These are phyloP conservation scores for Drosophila bocki DNA, from an alignment of 1,140 invertebrate genomes.

Conservation along the genomic window DNA sequence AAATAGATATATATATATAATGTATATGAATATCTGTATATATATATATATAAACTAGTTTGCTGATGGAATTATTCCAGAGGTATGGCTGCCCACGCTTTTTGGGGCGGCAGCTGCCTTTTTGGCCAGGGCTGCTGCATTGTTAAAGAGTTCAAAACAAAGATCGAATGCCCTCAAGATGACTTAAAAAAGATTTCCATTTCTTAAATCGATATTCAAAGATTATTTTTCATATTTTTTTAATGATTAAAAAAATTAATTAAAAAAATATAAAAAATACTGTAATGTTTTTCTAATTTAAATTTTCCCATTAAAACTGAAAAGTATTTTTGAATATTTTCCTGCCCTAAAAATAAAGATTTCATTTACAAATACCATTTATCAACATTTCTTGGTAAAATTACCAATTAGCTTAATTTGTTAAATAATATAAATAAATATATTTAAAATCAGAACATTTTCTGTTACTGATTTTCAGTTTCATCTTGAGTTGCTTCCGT, in stretches of 20 bases:
- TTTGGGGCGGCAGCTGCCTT: constrained; percentile 10
- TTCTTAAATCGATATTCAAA: too few relatives aligned
- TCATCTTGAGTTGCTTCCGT: constrained; percentile 58
- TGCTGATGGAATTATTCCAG: constrained; percentile 13
- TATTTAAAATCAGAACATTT: neutral
- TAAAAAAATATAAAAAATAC: too few relatives aligned
- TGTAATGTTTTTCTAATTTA: too few relatives aligned
- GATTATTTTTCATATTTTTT: neutral
- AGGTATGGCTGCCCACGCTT: constrained; percentile 21
- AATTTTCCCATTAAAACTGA: neutral
- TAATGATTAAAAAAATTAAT: too few relatives aligned
- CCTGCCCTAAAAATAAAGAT: neutral
- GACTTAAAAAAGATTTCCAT: too few relatives aligned
- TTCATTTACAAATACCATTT: neutral
- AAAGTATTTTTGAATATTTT: neutral
- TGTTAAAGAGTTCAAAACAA: neutral
- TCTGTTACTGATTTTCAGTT: neutral
- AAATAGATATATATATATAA: constrained; percentile 29
- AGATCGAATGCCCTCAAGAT: too few relatives aligned
- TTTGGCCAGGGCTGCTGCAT: constrained; percentile 3
- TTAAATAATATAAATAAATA: too few relatives aligned
- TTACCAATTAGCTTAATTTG: too few relatives aligned
- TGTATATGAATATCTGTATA: neutral
- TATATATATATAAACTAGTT: constrained; percentile 2
- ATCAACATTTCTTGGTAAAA: too few relatives aligned